phyloP scores from a whole-genome alignment of 1,140 invertebrate species.

The Drosophila lini region DNA sequence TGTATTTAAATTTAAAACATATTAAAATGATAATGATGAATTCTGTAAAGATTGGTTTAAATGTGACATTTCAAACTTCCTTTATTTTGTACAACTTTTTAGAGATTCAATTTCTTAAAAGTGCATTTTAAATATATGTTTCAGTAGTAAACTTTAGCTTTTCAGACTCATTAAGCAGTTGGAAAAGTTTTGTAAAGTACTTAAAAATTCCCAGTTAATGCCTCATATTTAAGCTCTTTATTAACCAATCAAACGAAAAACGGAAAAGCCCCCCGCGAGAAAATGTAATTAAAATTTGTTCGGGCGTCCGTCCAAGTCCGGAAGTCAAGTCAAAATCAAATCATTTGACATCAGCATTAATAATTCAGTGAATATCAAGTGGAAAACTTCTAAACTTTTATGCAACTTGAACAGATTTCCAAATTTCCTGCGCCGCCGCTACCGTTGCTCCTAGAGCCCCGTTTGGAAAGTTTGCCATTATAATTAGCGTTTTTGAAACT shows the following conservation, averaged over 20 bases:
- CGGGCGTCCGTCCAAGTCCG: neutral
- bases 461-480: slow-evolving; percentile 33
- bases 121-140: neutral
- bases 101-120: neutral
- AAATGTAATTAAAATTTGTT: slow-evolving; percentile 26
- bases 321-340: slow-evolving; percentile 33
- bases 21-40: too few species aligned
- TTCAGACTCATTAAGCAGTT: neutral
- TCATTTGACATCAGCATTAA: slow-evolving; percentile 42
- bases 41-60: neutral
- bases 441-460: too few species aligned
- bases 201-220: neutral
- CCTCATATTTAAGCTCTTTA: slow-evolving; percentile 1
- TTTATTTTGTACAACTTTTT: neutral
- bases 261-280: neutral
- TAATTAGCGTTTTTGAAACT: slow-evolving; percentile 49
- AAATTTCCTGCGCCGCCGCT: neutral
- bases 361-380: slow-evolving; percentile 42
- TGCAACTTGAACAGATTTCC: slow-evolving; percentile 40
- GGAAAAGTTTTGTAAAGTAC: neutral
- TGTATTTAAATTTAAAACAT: neutral
- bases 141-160: neutral
- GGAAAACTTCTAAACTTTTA: slow-evolving; percentile 48
- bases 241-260: slow-evolving; percentile 17
- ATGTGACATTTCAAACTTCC: neutral